Conservation (phyloP, 2,888 invertebrate species). For the Trilocha varians region DNA sequence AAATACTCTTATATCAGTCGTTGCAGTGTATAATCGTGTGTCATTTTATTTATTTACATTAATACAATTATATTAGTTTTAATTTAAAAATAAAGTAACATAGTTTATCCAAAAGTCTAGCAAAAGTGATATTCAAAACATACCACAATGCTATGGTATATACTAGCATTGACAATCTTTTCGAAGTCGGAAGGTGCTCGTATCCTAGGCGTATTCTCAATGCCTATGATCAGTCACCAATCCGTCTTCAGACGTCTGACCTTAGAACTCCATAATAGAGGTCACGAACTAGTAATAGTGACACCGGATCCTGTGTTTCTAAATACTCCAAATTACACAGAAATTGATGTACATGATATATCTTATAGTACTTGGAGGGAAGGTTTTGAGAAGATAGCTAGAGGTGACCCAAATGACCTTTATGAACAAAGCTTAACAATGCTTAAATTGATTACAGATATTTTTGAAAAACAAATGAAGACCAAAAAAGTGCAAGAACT, state of each 20-base stretch:
- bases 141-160: too few species aligned
- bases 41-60: too few species aligned
- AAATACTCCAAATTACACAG: conserved; percentile 39
- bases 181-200: conserved; percentile 14
- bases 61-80: too few species aligned
- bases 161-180: too few species aligned
- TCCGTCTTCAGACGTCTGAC: conserved; percentile 44
- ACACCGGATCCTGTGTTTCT: conserved; percentile 47
- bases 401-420: conserved; percentile 11
- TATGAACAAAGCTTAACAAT: conserved; percentile 25
- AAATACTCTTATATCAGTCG: too few species aligned
- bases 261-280: conserved; percentile 44
- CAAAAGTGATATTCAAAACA: too few species aligned
- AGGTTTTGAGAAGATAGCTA: conserved; percentile 7
- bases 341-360: conserved; percentile 42
- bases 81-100: too few species aligned
- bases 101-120: too few species aligned
- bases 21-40: too few species aligned
- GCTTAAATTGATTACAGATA: conserved; percentile 28
- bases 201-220: conserved; percentile 34
- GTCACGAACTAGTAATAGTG: conserved; percentile 53
- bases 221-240: conserved; percentile 59
- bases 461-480: conserved; percentile 8
- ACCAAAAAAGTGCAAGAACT: conserved; percentile 15
- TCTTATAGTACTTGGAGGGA: conserved; percentile 24